Conservation (phyloP, 2,113 vertebrate genomes). For the Cercopithecus mona region DNA sequence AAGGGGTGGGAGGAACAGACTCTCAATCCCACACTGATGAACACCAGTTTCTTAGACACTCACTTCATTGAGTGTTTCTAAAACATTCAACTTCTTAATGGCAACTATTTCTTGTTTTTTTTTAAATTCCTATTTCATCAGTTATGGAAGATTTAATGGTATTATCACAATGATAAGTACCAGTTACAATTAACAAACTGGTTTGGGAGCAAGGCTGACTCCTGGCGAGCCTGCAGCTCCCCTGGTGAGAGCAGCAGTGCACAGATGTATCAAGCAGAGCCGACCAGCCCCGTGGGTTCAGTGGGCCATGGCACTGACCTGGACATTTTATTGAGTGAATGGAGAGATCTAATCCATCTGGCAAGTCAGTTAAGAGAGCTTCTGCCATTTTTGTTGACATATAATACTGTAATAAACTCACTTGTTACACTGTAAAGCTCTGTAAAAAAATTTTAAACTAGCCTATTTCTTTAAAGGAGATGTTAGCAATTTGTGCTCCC, state of each 20-base stretch:
- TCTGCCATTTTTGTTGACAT: not conserved
- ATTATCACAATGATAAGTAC: not conserved
- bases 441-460: constrained; percentile 3
- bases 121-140: not conserved
- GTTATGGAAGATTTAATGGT: not conserved
- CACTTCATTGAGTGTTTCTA: not conserved
- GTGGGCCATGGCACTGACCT: not conserved
- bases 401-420: not conserved
- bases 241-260: not conserved
- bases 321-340: not conserved
- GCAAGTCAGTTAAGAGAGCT: not conserved
- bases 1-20: not conserved
- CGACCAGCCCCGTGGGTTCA: not conserved
- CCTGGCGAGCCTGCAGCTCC: not conserved
- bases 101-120: not conserved
- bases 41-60: not conserved
- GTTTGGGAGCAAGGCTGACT: not conserved
- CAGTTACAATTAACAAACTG: not conserved
- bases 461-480: not conserved
- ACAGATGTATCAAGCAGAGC: no score
- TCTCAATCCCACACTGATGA: not conserved
- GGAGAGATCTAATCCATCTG: not conserved
- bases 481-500: not conserved
- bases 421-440: not conserved
- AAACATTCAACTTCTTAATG: not conserved